Base-by-base conservation (phyloP, 2,113 vertebrate genomes). In the Columba livia region DNA sequence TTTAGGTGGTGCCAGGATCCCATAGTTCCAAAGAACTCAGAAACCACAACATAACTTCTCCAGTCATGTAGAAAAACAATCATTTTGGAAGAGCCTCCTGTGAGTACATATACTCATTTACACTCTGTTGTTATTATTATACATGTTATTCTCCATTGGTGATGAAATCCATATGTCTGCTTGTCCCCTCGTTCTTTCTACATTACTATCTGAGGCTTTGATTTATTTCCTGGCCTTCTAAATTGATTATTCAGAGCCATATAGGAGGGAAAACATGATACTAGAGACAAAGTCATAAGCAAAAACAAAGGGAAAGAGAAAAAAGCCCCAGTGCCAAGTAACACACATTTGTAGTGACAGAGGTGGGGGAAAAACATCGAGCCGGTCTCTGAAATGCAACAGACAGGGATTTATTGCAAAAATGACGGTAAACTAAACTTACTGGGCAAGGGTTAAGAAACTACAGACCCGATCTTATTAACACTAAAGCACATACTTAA, bases 111-210 rank as follows among this genome's bases (percentile, higher is more conserved):
- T 34, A 91, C 94, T 90, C 97, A 94, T 96, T 95, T 94, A 90
- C 95, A 90, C 56, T 58, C 94, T 89, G 91, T 93, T 96, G 94
- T 96, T 95, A 77, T 95, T 96, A 79, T 94, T 95, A 40, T 92
- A 79, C 88, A 31, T 83, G 94, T 89, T 95, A 73, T 94, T 97
- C 96, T 89, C 70, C 58, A 6, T 54, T 83, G 69, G 51, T 96
- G 97, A 98, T 98, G 97, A 97, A 95, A 96, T 97, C 98, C 97
- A 95, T 97, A 97, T 97, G 97, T 96, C 95, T 93, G 87, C 91
- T 94, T 84, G 82, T 25, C 95, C 90, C 86, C 93, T 90, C 86
- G 29, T 96, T 94, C 94, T 72, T 79, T 88, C 89, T 89, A 36
- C 82, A 79, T 83, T 66, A 58, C 69, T 82, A 83, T 89, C 90